phyloP scores from a whole-genome alignment of 1,140 invertebrate species.

The Zaprionus inermis region DNA sequence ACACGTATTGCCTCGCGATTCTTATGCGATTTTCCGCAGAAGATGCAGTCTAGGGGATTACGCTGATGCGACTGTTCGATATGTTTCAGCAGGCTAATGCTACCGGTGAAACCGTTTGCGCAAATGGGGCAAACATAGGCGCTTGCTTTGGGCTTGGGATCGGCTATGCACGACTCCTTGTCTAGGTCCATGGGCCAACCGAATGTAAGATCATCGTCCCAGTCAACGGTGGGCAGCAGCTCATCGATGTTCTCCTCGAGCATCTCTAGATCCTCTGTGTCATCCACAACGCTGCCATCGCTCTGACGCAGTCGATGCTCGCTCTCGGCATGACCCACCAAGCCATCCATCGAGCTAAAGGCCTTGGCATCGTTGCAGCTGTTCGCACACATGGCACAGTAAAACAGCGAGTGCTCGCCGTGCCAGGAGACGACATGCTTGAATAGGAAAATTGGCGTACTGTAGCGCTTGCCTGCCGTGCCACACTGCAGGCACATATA shows the following conservation, averaged over 20 bases:
- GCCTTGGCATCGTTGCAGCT: constrained; percentile 56
- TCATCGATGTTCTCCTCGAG: constrained; percentile 73
- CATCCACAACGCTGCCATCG: constrained; percentile 53
- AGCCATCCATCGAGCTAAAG: constrained; percentile 47
- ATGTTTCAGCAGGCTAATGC: constrained; percentile 55
- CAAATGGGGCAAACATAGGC: constrained; percentile 68
- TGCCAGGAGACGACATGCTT: constrained; percentile 68
- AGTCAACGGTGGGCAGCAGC: constrained; percentile 58
- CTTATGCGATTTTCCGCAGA: constrained; percentile 49
- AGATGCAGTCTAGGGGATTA: constrained; percentile 55
- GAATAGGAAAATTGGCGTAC: constrained; percentile 53
- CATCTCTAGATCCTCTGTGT: constrained; percentile 69
- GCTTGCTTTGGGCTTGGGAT: constrained; percentile 56
- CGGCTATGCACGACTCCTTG: constrained; percentile 59
- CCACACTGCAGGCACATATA: constrained; percentile 67
- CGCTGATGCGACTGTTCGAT: constrained; percentile 46
- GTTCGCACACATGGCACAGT: constrained; percentile 62
- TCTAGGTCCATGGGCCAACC: constrained; percentile 65
- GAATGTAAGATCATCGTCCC: constrained; percentile 67
- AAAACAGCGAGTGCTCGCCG: constrained; percentile 63
- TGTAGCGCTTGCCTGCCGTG: constrained; percentile 53
- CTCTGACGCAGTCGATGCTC: constrained; percentile 43
- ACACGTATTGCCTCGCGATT: constrained; percentile 57
- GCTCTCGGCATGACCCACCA: constrained; percentile 53
- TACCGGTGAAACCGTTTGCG: constrained; percentile 63